These are phyloP conservation scores for Trematomus loennbergii DNA, from an alignment of 2,113 vertebrate genomes.

Conservation along the genomic window DNA sequence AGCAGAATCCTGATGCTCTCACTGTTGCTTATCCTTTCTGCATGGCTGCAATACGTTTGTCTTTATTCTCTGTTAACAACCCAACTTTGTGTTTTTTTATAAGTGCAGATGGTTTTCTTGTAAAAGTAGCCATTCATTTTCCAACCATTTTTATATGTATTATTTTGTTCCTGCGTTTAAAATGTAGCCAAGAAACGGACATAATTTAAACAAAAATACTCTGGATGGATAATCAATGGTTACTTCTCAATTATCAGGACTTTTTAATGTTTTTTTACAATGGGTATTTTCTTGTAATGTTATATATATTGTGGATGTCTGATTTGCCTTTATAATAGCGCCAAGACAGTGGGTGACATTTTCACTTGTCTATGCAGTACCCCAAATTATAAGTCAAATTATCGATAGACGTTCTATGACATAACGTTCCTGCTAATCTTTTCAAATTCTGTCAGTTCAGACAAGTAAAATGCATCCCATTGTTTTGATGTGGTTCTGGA, in stretches of 20 bases:
- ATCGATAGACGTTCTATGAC: neutral
- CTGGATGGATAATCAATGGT: constrained; percentile 67
- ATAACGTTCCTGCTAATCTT: neutral
- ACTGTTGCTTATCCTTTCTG: constrained; percentile 77
- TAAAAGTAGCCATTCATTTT: constrained; percentile 75
- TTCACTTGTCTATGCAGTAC: constrained; percentile 33
- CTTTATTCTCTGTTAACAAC: constrained; percentile 57
- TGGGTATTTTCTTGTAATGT: constrained; percentile 56
- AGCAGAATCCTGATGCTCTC: constrained; percentile 53
- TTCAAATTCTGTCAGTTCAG: neutral
- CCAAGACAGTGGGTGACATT: constrained; percentile 71
- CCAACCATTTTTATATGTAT: constrained; percentile 17
- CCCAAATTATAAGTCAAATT: neutral
- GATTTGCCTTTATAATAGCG: constrained; percentile 46
- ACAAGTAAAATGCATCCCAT: constrained; percentile 62
- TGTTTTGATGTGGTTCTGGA: constrained; percentile 54
- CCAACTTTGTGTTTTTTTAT: constrained; percentile 51
- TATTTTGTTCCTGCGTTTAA: constrained; percentile 13
- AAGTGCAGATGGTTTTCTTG: constrained; percentile 54
- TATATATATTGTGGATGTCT: constrained; percentile 48
- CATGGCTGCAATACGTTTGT: constrained; percentile 79
- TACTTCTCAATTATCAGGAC: constrained; percentile 66
- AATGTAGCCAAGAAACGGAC: neutral
- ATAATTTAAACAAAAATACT: neutral
- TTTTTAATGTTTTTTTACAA: constrained; percentile 39